These are phyloP conservation scores for Amblyraja radiata DNA, from an alignment of 2,797 vertebrate species.

Conservation along the genomic window DNA sequence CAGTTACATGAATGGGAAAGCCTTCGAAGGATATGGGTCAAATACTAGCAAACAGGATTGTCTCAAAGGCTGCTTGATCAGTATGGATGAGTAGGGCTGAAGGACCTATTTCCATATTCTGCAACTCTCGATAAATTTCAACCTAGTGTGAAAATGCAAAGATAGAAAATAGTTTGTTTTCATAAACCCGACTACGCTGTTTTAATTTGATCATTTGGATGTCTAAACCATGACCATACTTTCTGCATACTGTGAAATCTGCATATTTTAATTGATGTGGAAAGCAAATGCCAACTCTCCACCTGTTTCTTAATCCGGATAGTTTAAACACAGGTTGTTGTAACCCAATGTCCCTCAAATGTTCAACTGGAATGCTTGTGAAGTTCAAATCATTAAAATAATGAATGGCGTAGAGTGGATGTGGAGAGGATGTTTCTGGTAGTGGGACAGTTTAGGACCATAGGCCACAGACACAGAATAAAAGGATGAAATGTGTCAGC, in stretches of 20 bases:
- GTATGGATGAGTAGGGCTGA: too few species aligned
- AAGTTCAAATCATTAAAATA: background rate
- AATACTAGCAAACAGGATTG: too few species aligned
- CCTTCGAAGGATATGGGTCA: too few species aligned
- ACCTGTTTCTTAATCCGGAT: background rate
- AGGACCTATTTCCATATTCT: too few species aligned
- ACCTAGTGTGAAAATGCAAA: background rate
- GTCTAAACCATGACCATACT: background rate
- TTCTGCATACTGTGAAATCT: background rate
- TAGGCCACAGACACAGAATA: too few species aligned
- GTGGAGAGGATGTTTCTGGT: too few species aligned
- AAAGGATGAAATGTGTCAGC: too few species aligned
- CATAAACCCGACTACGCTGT: background rate
- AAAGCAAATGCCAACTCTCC: background rate
- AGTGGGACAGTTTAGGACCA: too few species aligned
- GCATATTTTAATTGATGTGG: background rate
- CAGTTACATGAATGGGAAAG: too few species aligned
- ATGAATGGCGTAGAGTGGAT: background rate
- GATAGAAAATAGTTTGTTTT: background rate
- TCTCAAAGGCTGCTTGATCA: too few species aligned
- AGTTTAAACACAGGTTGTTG: background rate
- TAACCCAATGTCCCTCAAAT: background rate
- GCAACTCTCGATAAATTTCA: too few species aligned
- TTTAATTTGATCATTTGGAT: background rate
- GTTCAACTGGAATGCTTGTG: background rate